Evolutionary conservation across 1,140 invertebrate species (phyloP).

Genomic region (Idris sp.): DNA sequence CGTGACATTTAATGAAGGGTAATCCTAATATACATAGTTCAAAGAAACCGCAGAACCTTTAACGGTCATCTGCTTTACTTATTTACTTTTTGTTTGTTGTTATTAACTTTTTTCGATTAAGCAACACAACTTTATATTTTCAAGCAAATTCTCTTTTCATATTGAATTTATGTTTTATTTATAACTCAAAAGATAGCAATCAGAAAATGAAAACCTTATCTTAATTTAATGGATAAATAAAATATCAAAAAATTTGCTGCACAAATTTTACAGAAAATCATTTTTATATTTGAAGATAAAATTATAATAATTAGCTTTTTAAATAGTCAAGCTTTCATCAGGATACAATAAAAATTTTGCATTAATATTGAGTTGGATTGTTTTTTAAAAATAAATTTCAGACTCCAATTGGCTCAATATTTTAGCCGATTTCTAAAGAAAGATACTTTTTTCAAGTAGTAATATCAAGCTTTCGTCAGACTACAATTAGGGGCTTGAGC

Average conservation of each 20-base stretch:
- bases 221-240: conserved; percentile 28
- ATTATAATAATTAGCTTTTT: too few species aligned
- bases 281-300: too few species aligned
- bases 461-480: background rate
- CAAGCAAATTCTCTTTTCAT: too few species aligned
- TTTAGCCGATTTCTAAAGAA: too few species aligned
- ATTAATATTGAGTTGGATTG: conserved; percentile 26
- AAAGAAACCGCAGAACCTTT: conserved; percentile 5
- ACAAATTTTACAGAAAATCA: too few species aligned
- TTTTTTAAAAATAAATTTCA: background rate
- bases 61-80: too few species aligned
- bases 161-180: conserved; percentile 13
- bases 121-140: too few species aligned
- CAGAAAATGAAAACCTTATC: conserved; percentile 43
- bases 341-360: too few species aligned
- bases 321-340: too few species aligned
- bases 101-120: too few species aligned
- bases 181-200: conserved; percentile 9
- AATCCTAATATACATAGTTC: conserved; percentile 14
- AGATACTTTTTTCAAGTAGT: background rate
- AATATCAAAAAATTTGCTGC: conserved; percentile 38
- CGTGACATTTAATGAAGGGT: conserved; percentile 17
- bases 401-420: too few species aligned
- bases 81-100: too few species aligned
- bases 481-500: background rate